phyloP scores from a whole-genome alignment of 2,797 vertebrate genomes.

The Pangasius larnaudii region DNA sequence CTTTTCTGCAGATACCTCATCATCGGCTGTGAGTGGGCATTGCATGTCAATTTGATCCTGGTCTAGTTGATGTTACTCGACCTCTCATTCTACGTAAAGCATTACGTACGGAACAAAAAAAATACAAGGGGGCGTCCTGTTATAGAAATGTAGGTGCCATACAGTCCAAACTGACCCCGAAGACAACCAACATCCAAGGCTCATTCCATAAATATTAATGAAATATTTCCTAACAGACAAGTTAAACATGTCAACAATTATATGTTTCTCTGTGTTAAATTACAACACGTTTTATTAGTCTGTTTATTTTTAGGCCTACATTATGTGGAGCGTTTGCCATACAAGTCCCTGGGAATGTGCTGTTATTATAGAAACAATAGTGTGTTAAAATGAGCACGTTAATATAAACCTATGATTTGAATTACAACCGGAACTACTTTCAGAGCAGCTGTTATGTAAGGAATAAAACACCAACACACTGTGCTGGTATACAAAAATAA shows the following conservation, averaged over 20 bases:
- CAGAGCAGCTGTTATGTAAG: background rate
- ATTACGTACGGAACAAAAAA: background rate
- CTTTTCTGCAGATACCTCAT: conserved; percentile 83
- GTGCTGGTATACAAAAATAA: background rate
- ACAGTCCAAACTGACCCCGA: background rate
- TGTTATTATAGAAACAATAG: background rate
- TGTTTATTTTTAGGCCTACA: background rate
- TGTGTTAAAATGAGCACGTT: background rate
- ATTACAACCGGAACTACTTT: background rate
- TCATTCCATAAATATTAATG: background rate
- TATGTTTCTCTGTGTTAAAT: background rate
- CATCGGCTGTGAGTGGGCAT: conserved; percentile 75
- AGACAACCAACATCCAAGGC: background rate
- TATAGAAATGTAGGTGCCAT: background rate
- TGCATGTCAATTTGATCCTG: background rate
- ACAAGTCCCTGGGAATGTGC: background rate
- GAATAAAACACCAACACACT: background rate
- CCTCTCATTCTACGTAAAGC: background rate
- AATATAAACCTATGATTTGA: background rate
- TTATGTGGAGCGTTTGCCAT: background rate
- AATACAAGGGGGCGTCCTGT: background rate
- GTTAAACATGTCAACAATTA: background rate
- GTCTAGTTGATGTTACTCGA: background rate
- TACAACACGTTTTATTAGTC: background rate
- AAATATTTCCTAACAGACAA: background rate